phyloP scores from a whole-genome alignment of 2,113 vertebrate species.

The Strix uralensis region DNA sequence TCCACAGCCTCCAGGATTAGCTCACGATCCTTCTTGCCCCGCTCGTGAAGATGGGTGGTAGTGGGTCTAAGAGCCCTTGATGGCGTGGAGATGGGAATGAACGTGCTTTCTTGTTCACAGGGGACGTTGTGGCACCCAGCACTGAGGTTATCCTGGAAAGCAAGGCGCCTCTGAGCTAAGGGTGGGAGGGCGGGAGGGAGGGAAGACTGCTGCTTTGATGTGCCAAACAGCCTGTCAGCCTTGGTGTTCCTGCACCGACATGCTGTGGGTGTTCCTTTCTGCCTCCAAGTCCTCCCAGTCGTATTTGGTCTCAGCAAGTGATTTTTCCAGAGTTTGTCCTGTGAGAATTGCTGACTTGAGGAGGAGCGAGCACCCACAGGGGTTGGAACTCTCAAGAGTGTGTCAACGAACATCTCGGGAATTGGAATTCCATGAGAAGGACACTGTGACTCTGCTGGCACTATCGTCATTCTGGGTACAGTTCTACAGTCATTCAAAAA shows the following conservation, averaged over 20 bases:
- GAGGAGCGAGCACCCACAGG: neutral
- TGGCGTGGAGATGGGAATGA: too few species aligned
- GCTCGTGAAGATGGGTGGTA: fast-evolving
- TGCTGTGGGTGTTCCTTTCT: neutral
- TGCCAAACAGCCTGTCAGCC: neutral
- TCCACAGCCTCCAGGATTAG: neutral
- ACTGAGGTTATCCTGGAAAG: neutral
- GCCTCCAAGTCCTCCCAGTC: neutral
- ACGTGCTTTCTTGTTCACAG: neutral
- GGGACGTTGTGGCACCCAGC: too few species aligned
- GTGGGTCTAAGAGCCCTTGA: neutral
- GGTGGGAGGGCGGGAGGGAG: neutral
- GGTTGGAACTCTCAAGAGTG: neutral
- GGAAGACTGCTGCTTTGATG: neutral
- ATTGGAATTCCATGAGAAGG: neutral
- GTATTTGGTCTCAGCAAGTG: neutral
- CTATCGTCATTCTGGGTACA: neutral
- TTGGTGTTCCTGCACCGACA: neutral
- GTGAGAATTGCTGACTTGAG: neutral
- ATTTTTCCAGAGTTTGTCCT: neutral
- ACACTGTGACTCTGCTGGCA: neutral
- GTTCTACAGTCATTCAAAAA: neutral
- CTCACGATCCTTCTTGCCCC: neutral
- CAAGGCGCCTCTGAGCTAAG: neutral
- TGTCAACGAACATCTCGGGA: neutral